Evolutionary conservation across 92 coral and sea anemone species (phyloP).

Genomic region (Montipora capitata): DNA sequence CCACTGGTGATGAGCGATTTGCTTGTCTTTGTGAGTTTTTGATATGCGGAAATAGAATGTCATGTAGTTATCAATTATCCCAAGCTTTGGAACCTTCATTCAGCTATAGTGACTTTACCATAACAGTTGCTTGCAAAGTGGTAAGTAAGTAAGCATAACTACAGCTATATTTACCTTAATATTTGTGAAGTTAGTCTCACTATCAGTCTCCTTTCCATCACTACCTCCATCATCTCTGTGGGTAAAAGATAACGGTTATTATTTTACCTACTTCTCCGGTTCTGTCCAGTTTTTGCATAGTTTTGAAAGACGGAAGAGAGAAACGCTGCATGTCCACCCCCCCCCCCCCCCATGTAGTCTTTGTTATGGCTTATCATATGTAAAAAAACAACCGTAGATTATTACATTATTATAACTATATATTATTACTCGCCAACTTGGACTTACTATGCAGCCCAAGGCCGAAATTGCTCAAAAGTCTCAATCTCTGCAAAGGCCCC

Average conservation of each 20-base stretch:
- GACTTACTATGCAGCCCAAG: no score
- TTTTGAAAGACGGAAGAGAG: background rate
- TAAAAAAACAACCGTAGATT: background rate
- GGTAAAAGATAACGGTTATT: background rate
- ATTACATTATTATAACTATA: no score
- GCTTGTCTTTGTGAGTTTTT: background rate
- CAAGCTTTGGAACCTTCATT: background rate
- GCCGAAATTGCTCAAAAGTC: background rate
- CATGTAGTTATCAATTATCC: background rate
- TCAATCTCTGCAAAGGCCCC: no score
- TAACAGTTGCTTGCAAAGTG: background rate
- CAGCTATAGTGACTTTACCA: background rate
- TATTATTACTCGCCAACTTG: background rate
- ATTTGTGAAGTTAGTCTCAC: background rate
- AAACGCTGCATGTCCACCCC: background rate
- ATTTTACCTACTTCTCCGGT: background rate
- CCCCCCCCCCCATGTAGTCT: background rate
- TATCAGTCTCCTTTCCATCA: background rate
- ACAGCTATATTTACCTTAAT: background rate
- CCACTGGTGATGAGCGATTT: background rate
- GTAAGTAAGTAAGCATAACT: background rate
- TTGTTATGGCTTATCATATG: background rate
- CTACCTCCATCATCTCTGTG: background rate
- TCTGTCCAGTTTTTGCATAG: slow-evolving; percentile 5
- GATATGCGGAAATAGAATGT: background rate